phyloP scores from a whole-genome alignment of 53 echinoderm and acorn worm species.

The Echinometra lucunter region DNA sequence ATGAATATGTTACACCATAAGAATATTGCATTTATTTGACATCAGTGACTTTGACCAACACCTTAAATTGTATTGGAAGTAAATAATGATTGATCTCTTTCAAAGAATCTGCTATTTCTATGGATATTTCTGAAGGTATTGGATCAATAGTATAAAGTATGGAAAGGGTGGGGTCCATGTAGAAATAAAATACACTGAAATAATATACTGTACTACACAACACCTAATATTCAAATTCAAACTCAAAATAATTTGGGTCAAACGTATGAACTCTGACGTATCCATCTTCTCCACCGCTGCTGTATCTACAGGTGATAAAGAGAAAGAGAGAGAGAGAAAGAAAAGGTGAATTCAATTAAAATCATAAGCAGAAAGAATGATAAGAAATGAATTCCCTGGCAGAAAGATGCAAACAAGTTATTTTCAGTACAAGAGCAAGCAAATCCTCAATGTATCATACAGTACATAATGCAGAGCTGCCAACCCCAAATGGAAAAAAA shows the following conservation, averaged over 20 bases:
- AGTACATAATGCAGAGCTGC: too few species aligned
- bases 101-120: neutral
- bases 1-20: neutral
- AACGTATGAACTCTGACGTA: conserved; percentile 91
- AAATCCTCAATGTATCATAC: neutral
- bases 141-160: neutral
- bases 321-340: neutral
- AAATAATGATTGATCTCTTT: neutral
- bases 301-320: conserved; percentile 76
- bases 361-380: neutral
- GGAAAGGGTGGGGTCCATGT: neutral
- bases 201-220: neutral
- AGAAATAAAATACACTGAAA: conserved; percentile 16
- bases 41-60: neutral
- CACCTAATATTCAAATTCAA: conserved; percentile 91
- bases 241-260: conserved; percentile 92
- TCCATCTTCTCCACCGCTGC: conserved; percentile 95
- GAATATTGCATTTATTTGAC: neutral
- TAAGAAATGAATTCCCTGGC: neutral
- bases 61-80: neutral
- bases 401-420: neutral
- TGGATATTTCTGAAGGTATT: neutral
- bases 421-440: neutral
- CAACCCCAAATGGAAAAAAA: too few species aligned
- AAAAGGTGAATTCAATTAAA: neutral